Evolutionary conservation across 2,797 vertebrate genomes (phyloP).

Genomic region (Microcaecilia unicolor): DNA sequence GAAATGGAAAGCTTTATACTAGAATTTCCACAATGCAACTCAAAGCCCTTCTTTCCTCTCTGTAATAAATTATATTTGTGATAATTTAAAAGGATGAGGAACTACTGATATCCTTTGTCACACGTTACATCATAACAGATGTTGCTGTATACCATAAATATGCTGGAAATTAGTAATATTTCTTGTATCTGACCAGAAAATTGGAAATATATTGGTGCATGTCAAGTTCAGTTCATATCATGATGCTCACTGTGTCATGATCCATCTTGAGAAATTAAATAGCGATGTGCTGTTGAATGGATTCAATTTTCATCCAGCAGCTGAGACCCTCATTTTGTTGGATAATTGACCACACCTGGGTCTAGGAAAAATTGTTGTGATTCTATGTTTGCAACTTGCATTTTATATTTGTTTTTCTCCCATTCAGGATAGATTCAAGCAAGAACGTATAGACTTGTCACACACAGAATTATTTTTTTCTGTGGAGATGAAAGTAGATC

Average conservation of each 20-base stretch:
- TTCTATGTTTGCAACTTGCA: constrained; percentile 1
- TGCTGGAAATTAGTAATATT: constrained; percentile 25
- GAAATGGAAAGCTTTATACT: no score
- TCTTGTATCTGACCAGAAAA: constrained; percentile 31
- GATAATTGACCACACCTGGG: constrained; percentile 16
- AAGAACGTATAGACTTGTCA: neutral
- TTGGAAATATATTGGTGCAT: constrained; percentile 28
- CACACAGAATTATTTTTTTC: no score
- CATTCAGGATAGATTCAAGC: neutral
- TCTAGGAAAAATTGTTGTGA: constrained; percentile 10
- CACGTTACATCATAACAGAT: constrained; percentile 16
- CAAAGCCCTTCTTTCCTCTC: no score
- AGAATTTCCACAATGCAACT: no score
- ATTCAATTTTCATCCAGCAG: constrained; percentile 10
- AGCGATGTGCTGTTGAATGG: constrained; percentile 20
- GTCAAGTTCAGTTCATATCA: constrained; percentile 26
- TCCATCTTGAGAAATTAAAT: constrained; percentile 25
- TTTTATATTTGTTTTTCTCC: constrained; percentile 3
- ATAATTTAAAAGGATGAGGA: no score
- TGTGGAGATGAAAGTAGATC: neutral
- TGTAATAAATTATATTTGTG: no score
- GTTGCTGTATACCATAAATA: constrained; percentile 16
- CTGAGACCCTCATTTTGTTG: constrained; percentile 12
- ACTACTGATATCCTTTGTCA: constrained; percentile 13
- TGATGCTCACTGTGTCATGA: constrained; percentile 18